These are phyloP conservation scores for Taeniopygia guttata DNA, from an alignment of 2,797 vertebrate genomes.

Conservation along the genomic window DNA sequence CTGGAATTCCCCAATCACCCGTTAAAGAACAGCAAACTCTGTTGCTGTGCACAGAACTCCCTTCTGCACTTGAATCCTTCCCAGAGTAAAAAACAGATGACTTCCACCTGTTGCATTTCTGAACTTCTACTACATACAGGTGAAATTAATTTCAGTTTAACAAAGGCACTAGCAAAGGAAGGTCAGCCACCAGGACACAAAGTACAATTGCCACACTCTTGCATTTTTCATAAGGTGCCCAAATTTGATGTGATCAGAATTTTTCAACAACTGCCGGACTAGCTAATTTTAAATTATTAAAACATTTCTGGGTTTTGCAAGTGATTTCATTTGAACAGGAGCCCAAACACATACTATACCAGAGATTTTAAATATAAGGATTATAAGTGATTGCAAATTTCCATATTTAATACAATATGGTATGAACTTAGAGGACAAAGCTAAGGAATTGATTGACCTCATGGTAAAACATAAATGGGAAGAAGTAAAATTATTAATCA, in stretches of 20 bases:
- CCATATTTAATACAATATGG: neutral
- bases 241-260: conserved; percentile 3
- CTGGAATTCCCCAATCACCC: neutral
- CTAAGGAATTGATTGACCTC: neutral
- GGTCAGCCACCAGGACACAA: neutral
- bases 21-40: neutral
- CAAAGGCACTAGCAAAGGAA: neutral
- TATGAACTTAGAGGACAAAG: neutral
- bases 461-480: neutral
- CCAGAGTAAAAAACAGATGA: neutral
- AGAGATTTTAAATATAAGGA: neutral
- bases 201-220: neutral
- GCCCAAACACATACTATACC: neutral
- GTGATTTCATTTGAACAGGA: neutral
- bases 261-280: neutral
- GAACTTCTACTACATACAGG: neutral
- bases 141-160: neutral
- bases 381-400: neutral
- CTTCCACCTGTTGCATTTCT: neutral
- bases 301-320: neutral
- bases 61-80: neutral
- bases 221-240: neutral
- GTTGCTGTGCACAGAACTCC: neutral
- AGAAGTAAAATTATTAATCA: neutral
- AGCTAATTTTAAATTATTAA: conserved; percentile 3